Evolutionary conservation across 2,888 invertebrate genomes (phyloP), one percentile per base, ranked within the genome.

Genomic region (Nomada flava): DNA sequence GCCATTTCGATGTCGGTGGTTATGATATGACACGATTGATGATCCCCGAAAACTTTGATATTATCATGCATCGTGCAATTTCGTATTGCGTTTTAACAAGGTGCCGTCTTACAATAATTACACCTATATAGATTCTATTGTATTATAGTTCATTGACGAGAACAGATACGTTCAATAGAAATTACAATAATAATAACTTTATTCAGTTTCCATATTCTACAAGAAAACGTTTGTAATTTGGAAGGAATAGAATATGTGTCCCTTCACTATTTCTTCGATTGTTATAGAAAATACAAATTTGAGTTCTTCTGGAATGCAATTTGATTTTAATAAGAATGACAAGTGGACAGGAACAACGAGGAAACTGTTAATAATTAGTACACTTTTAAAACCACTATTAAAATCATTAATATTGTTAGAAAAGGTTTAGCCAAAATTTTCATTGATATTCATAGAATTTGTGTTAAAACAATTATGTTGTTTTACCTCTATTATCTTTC

Each of bases 11-110:
- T 65, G 57, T 60, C 52, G 64, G 36, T 2, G 15, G 44, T 52
- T 59, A 47, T 29, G 68, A 81, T 72, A 73, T 74, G 74, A 59
- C 69, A 73, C 63, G 73, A 82, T 79, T 74, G 55, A 71, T 72
- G 59, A 65, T 50, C 59, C 68, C 67, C 47, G 72, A 77, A 77
- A 80, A 76, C 44, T 57, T 64, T 29, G 62, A 77, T 26, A 76
- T 78, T 69, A 78, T 64, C 68, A 53, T 44, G 44, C 53, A 69
- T 74, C 65, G 64, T 62, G 53, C 62, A 82, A 70, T 85, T 62
- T 78, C 65, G 73, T 68, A 67, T 80, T 59, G 63, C 52, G 42
- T 47, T 59, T 44, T 71, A 55, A 79, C 55, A 67, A 79, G 73
- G 26, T 71, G 57, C 57, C 1, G 10, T 53, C 57, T 78, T 73